Percentiles rank a stretch among this genome's conserved stretches.
Conservation (phyloP, 1,140 invertebrate genomes). For the Periplaneta americana region DNA sequence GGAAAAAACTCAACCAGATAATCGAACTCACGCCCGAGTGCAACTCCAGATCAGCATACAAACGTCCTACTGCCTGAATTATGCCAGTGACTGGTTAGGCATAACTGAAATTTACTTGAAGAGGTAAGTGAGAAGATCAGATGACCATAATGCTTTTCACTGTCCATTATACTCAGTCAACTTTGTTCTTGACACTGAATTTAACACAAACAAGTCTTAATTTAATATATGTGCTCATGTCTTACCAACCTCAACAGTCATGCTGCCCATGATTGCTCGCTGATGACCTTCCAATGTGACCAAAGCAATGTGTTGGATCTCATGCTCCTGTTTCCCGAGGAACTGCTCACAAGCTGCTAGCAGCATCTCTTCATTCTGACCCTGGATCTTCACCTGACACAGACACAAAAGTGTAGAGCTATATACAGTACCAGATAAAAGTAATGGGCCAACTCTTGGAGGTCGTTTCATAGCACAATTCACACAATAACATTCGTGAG, state of each 20-base stretch:
- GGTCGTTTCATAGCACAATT: no score
- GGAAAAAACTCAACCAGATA: no score
- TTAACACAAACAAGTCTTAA: neutral
- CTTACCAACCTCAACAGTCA: slow-evolving; percentile 84
- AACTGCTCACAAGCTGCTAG: slow-evolving; percentile 95
- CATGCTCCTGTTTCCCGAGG: slow-evolving; percentile 82
- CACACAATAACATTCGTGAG: no score
- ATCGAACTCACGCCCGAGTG: no score
- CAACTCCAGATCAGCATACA: no score
- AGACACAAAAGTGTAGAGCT: no score
- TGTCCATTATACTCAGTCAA: neutral
- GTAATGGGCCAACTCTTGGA: no score
- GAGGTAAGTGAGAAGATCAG: neutral
- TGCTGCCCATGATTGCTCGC: slow-evolving; percentile 96
- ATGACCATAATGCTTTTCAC: neutral
- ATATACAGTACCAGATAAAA: no score
- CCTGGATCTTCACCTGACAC: slow-evolving; percentile 89
- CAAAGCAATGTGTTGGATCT: slow-evolving; percentile 89
- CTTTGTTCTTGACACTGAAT: neutral
- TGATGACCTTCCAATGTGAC: slow-evolving; percentile 97
- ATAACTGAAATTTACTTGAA: no score
- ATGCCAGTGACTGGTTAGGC: no score
- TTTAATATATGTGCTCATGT: no score
- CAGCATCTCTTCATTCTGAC: slow-evolving; percentile 95
- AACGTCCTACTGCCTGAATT: no score